Evolutionary conservation across 2,888 invertebrate species (phyloP).

Genomic region (Troides aeacus): DNA sequence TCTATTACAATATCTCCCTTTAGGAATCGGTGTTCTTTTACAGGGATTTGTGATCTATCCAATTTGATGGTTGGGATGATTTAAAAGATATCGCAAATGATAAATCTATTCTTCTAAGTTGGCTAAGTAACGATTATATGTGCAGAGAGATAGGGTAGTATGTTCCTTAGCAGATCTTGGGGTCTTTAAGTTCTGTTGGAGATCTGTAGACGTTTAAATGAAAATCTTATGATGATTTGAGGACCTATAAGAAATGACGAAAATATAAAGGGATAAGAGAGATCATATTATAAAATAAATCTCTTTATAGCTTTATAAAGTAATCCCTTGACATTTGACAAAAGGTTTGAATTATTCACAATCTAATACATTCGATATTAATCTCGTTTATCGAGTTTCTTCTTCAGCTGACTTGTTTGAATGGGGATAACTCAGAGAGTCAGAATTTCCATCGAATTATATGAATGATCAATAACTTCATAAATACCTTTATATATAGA

Average conservation of each 20-base stretch:
- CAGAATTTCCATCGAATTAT: background rate
- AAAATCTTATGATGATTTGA: background rate
- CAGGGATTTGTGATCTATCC: too few relatives aligned
- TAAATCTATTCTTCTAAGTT: too few relatives aligned
- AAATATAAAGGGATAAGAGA: background rate
- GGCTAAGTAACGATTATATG: too few relatives aligned
- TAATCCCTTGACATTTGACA: background rate
- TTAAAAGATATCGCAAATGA: too few relatives aligned
- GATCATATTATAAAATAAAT: background rate
- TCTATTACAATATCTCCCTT: too few relatives aligned
- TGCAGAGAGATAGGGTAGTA: too few relatives aligned
- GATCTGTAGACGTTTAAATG: too few relatives aligned
- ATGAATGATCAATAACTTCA: background rate
- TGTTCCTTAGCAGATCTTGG: too few relatives aligned
- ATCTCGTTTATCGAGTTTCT: constrained; percentile 3
- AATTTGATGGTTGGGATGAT: too few relatives aligned
- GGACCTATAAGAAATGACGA: background rate
- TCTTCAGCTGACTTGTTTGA: background rate
- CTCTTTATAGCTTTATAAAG: background rate
- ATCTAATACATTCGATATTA: constrained; percentile 1
- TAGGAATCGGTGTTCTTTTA: too few relatives aligned
- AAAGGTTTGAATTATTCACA: background rate
- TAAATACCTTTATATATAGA: too few relatives aligned
- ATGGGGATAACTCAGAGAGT: background rate
- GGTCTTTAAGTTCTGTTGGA: too few relatives aligned